Evolutionary conservation across 2,113 vertebrate species (phyloP), one percentile per base, ranked within the genome.

Genomic region (Trichechus manatus): DNA sequence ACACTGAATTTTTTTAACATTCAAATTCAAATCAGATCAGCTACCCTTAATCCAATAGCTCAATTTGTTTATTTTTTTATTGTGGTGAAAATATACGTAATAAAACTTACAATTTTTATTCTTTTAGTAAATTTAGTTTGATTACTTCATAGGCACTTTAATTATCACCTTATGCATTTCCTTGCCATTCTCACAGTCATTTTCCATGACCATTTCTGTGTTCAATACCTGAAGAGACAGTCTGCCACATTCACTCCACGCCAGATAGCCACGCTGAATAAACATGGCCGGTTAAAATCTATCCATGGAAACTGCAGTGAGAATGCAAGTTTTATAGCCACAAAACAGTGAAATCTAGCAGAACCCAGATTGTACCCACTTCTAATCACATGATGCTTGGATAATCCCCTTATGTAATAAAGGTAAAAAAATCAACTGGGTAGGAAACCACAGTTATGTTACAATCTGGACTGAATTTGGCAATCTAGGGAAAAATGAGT

Each of bases 201-300:
- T 95, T 31, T 99, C 99, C 0, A 98, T 98, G 75, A 99, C 99
- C 4, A 99, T 99, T 1, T 98, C 98, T 29, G 99, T 99, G 84
- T 99, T 99, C 93, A 99, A 98, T 56, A 99, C 98, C 98, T 99
- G 99, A 75, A 99, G 98, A 90, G 97, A 98, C 90, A 99, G 0
- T 99, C 99, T 1, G 99, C 99, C 63, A 99, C 99, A 0, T 99
- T 99, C 0, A 99, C 97, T 0, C 99, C 99, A 0, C 99, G 99
- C 99, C 99, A 99, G 74, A 99, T 99, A 11, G 99, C 98, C 96
- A 99, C 99, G 99, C 99, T 59, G 99, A 99, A 98, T 99, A 99
- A 4, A 99, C 99, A 0, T 99, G 99, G 91, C 99, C 99, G 83
- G 99, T 99, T 96, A 99, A 96, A 94, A 99, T 98, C 99, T 99